Evolutionary conservation across 2,888 invertebrate genomes (phyloP), one percentile per base, ranked within the genome.

Genomic region (Habroteleia sp.): DNA sequence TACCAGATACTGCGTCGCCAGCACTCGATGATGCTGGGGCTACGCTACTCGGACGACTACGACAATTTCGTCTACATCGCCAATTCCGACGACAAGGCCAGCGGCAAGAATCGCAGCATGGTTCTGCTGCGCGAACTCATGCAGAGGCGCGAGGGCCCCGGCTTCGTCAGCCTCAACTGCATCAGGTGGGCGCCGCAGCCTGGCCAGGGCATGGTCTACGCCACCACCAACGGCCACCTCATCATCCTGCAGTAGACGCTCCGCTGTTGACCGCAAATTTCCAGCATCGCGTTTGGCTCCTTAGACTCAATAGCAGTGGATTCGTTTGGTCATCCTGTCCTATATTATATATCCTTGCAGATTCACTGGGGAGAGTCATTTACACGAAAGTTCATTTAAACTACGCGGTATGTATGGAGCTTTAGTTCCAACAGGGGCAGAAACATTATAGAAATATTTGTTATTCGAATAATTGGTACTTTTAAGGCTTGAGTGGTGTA

Each of bases 171-270:
- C 85, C 91, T 96, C 39, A 96, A 96, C 90, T 95, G 95, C 82
- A 93, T 95, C 52, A 91, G 94, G 56, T 96, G 96, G 96, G 91
- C 95, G 56, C 96, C 96, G 0, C 91, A 92, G 41, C 92, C 95
- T 0, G 96, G 96, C 0, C 94, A 95, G 84, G 96, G 96, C 1
- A 91, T 96, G 62, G 93, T 95, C 46, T 96, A 95, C 88, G 96
- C 95, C 13, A 96, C 96, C 78, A 96, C 95, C 86, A 93, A 93
- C 10, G 96, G 96, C 52, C 94, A 95, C 83, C 91, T 96, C 76
- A 93, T 93, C 83, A 91, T 94, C 81, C 90, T 94, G 86, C 84
- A 83, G 78, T 87, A 79, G 82, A n/a, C n/a, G n/a, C n/a, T n/a
- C n/a, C n/a, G n/a, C n/a, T n/a, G n/a, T n/a, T n/a, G n/a, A n/a